Evolutionary conservation across 2,888 invertebrate genomes (phyloP).

Genomic region (Pseudoips prasinana): DNA sequence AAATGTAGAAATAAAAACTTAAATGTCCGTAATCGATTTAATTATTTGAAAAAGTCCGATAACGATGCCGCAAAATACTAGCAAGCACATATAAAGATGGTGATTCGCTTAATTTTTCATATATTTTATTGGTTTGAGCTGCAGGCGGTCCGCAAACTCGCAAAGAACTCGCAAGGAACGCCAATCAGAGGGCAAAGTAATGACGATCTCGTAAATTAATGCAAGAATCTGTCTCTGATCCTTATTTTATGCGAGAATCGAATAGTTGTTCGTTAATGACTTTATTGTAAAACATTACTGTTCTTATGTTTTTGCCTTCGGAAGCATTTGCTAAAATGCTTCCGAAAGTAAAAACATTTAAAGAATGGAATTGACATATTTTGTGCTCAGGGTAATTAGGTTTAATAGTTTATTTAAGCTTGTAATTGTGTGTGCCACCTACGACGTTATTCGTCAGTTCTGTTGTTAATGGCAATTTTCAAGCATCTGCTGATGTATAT

Average conservation of each 20-base stretch:
- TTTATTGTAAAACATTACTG: slow-evolving; percentile 49
- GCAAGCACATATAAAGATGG: slow-evolving; percentile 1
- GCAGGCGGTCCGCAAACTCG: slow-evolving; percentile 30
- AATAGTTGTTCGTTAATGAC: slow-evolving; percentile 54
- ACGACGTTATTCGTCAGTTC: too few species aligned
- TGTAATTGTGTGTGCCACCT: background rate
- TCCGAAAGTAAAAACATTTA: too few species aligned
- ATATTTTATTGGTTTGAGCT: slow-evolving; percentile 8
- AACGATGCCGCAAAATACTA: background rate
- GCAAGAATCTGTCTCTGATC: slow-evolving; percentile 40
- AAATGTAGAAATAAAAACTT: slow-evolving; percentile 2
- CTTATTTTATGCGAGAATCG: slow-evolving; percentile 49
- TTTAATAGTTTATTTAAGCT: slow-evolving; percentile 1
- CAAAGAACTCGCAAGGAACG: slow-evolving; percentile 24
- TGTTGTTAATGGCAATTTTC: too few species aligned
- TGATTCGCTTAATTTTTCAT: slow-evolving; percentile 17
- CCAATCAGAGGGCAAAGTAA: slow-evolving; percentile 25
- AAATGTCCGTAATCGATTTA: slow-evolving; percentile 1
- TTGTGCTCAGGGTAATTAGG: slow-evolving; percentile 10
- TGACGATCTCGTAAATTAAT: slow-evolving; percentile 40
- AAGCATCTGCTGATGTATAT: too few species aligned
- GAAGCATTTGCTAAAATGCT: too few species aligned
- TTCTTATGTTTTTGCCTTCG: slow-evolving; percentile 27
- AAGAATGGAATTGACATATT: slow-evolving; percentile 17
- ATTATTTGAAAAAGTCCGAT: slow-evolving; percentile 1